Base-by-base conservation (phyloP, 1,140 invertebrate genomes). In the Drosophila rhopaloa region DNA sequence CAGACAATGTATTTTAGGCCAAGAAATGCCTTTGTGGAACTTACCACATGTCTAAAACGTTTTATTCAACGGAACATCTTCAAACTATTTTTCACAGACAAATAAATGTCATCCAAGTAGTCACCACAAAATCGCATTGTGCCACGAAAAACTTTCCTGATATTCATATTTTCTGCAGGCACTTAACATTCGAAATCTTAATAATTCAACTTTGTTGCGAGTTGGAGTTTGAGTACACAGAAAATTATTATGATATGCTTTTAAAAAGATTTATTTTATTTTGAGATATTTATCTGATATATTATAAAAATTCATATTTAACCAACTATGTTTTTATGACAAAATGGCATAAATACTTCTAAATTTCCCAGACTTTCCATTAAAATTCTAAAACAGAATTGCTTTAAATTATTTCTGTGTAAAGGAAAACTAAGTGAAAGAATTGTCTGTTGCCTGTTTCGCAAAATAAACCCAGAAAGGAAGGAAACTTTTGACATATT, bases 401-500 rank as follows among this genome's bases (percentile, higher is more conserved):
- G 0, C 24, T 0, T 6, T 32, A 8, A 27, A 7, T 14, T 11
- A 9, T 48, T 13, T 16, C 8, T 14, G 9, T 37, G 50, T 11
- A 14, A 2, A 40, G 27, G 5, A 57, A 71, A 57, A 55, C 51
- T 41, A 70, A 13, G 27, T 14, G 27, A 24, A 61, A 60, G 29
- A 54, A 66, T 53, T 24, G 14, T 29, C 47, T 27, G 37, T 47
- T 32, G 37, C 35, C 37, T 60, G 41, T 73, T 53, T 75, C 27
- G 6, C 19, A 37, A 44, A 55, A 43, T 37, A 35, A 53, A 57
- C 8, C 13, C 24, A 10, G 29, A 57, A 53, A 29, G 37, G 53
- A 37, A 43, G 37, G n/a, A 70, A 71, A 71, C 65, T 71, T 76
- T 76, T 63, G 66, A 51, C 55, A 59, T 73, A 85, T 85, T 86